Conservation (phyloP, 1,140 invertebrate species). For the Monomorium pharaonis region DNA sequence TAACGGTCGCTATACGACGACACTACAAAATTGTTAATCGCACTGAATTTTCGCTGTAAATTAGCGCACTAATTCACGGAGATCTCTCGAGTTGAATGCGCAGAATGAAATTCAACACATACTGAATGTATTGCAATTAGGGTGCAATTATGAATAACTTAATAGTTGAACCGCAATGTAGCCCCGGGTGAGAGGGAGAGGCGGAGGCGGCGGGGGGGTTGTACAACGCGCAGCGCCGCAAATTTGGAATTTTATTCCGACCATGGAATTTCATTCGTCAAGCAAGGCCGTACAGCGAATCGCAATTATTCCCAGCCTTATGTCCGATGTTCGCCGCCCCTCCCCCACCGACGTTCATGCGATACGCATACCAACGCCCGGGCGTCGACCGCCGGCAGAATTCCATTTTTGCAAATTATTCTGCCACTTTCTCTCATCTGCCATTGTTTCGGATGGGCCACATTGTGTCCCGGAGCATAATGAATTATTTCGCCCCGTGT, state of each 20-base stretch:
- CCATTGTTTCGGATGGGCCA: slow-evolving; percentile 40
- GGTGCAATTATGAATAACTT: slow-evolving; percentile 57
- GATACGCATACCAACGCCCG: slow-evolving; percentile 53
- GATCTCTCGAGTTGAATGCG: slow-evolving; percentile 32
- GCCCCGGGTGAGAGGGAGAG: not conserved
- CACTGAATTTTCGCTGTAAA: slow-evolving; percentile 46
- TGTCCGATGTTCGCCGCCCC: slow-evolving; percentile 55
- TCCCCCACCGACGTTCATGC: slow-evolving; percentile 43
- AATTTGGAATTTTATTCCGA: slow-evolving; percentile 69
- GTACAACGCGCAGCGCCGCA: slow-evolving; percentile 17
- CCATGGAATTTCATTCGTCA: slow-evolving; percentile 72
- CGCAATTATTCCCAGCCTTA: slow-evolving; percentile 71
- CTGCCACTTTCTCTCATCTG: slow-evolving; percentile 59
- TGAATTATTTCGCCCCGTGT: slow-evolving; percentile 63
- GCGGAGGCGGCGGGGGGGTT: not conserved
- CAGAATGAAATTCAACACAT: slow-evolving; percentile 45
- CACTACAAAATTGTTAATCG: slow-evolving; percentile 44
- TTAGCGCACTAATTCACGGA: slow-evolving; percentile 41
- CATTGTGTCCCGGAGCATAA: slow-evolving; percentile 61
- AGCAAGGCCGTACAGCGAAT: slow-evolving; percentile 68
- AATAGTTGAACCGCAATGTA: slow-evolving; percentile 64
- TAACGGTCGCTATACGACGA: not conserved
- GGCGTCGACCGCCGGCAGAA: slow-evolving; percentile 54
- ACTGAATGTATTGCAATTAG: slow-evolving; percentile 57
- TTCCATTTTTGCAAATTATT: slow-evolving; percentile 75